Evolutionary conservation across 1,140 invertebrate species (phyloP).

Genomic region (Andrena cerasifolii): DNA sequence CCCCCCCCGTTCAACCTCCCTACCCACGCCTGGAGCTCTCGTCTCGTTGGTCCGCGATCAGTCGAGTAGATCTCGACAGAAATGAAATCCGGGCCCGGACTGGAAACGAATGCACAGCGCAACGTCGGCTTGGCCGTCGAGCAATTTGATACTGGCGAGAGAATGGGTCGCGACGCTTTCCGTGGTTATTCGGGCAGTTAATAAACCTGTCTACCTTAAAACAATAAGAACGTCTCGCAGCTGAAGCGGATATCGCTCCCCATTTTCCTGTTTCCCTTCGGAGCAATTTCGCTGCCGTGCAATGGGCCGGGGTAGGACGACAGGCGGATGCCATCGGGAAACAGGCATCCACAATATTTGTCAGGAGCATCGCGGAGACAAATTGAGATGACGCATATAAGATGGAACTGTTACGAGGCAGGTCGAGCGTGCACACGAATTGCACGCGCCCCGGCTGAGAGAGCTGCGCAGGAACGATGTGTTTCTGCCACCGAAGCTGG

Average conservation of each 20-base stretch:
- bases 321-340: conserved; percentile 33
- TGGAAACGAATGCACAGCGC: conserved; percentile 55
- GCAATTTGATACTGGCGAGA: conserved; percentile 60
- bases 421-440: not conserved
- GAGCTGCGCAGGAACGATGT: conserved; percentile 2
- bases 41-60: conserved; percentile 13
- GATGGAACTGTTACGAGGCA: conserved; percentile 65
- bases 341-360: conserved; percentile 70
- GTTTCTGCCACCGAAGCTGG: not conserved
- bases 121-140: conserved; percentile 47
- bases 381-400: conserved; percentile 73
- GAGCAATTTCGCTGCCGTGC: conserved; percentile 69
- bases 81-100: conserved; percentile 36
- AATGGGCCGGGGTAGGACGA: conserved; percentile 7
- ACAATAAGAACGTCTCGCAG: conserved; percentile 72
- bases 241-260: conserved; percentile 56
- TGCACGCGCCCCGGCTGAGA: not conserved
- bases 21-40: not conserved
- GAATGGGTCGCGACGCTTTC: conserved; percentile 27
- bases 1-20: not conserved
- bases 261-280: conserved; percentile 54
- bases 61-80: conserved; percentile 56
- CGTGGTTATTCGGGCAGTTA: conserved; percentile 74
- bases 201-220: conserved; percentile 75
- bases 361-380: conserved; percentile 68